phyloP scores from a whole-genome alignment of 1,140 invertebrate genomes.

The Doryteuthis pealeii region DNA sequence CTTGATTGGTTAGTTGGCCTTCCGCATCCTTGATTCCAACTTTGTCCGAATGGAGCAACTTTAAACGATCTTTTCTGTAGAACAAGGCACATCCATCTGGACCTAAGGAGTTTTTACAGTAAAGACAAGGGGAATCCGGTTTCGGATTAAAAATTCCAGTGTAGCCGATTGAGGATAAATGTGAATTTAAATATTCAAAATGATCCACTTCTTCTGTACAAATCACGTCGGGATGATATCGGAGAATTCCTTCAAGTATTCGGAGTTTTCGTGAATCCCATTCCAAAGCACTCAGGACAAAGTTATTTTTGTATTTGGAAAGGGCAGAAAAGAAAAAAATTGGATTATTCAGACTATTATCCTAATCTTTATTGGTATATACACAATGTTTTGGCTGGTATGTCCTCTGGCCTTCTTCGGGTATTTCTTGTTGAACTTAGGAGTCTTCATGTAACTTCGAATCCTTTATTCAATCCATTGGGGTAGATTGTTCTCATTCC shows the following conservation, averaged over 20 bases:
- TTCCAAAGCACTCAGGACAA: conserved; percentile 71
- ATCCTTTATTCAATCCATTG: too few relatives aligned
- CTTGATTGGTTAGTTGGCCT: conserved; percentile 74
- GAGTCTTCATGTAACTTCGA: too few relatives aligned
- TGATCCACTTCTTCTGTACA: conserved; percentile 81
- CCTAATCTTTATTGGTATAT: too few relatives aligned
- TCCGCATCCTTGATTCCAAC: conserved; percentile 72
- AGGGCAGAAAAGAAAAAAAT: conserved; percentile 65
- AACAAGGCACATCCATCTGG: conserved; percentile 82
- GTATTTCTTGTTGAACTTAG: too few relatives aligned
- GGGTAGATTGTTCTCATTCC: too few relatives aligned
- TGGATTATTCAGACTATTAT: too few relatives aligned
- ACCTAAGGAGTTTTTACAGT: conserved; percentile 71
- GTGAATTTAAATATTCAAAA: conserved; percentile 70
- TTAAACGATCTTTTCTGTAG: conserved; percentile 68
- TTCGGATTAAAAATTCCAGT: conserved; percentile 75
- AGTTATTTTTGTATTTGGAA: conserved; percentile 73
- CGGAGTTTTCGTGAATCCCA: conserved; percentile 71
- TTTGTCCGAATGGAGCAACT: conserved; percentile 66
- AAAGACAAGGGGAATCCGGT: conserved; percentile 76
- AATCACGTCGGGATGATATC: conserved; percentile 72
- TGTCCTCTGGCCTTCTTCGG: too few relatives aligned
- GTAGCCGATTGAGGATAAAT: conserved; percentile 70
- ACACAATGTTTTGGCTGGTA: too few relatives aligned
- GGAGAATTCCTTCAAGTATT: conserved; percentile 74